phyloP scores from a whole-genome alignment of 2,888 invertebrate species.

The Hoplodrina blanda region DNA sequence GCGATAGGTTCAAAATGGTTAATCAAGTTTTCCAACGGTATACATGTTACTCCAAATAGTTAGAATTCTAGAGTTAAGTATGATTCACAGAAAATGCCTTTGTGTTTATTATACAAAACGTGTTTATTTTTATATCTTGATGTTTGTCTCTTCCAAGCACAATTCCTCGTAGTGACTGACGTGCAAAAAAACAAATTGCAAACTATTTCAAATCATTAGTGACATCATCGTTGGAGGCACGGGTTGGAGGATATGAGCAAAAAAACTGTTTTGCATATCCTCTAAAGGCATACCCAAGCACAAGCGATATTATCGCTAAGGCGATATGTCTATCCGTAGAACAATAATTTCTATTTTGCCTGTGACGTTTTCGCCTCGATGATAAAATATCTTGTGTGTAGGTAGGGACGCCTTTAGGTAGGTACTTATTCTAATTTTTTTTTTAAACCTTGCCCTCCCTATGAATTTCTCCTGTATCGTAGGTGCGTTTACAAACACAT shows the following conservation, averaged over 20 bases:
- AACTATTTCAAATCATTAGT: constrained; percentile 18
- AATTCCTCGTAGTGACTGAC: neutral
- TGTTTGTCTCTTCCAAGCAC: neutral
- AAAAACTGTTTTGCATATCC: constrained; percentile 12
- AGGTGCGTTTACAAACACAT: no score
- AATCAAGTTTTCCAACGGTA: constrained; percentile 4
- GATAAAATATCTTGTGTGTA: no score
- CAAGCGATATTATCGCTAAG: no score
- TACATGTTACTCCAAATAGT: neutral
- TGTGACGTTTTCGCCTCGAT: no score
- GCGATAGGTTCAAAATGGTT: constrained; percentile 12
- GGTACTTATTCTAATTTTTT: no score
- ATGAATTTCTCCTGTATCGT: no score
- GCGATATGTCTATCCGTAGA: no score
- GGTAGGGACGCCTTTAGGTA: no score
- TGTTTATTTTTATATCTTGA: constrained; percentile 26
- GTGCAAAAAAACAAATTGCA: neutral
- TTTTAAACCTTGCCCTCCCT: no score
- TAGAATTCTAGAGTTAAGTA: constrained; percentile 24
- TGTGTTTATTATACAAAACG: constrained; percentile 35
- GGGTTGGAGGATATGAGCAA: neutral
- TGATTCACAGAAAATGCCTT: constrained; percentile 38
- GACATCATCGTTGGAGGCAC: constrained; percentile 6
- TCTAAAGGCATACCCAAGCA: no score
- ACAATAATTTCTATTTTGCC: no score